Percentiles rank a stretch among this genome's conserved stretches.
phyloP scores from a whole-genome alignment of 2,888 invertebrate species.

The Toxonevra muliebris region DNA sequence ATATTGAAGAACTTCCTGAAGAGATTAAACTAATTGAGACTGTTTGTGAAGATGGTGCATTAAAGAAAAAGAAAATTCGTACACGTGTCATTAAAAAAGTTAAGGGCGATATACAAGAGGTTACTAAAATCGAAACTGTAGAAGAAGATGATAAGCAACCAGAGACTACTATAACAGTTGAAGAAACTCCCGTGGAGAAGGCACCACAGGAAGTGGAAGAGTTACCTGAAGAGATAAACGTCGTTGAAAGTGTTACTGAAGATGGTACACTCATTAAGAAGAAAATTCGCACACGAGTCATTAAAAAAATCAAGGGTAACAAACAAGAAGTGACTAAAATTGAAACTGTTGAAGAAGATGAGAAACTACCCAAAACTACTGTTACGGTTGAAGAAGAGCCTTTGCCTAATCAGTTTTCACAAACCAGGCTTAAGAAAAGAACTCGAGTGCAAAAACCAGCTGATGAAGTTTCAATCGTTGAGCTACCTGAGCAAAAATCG shows the following conservation, averaged over 20 bases:
- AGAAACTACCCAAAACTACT: conserved; percentile 35
- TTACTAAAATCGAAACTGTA: conserved; percentile 36
- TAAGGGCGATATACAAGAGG: conserved; percentile 35
- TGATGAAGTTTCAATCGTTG: conserved; percentile 55
- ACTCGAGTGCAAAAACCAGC: conserved; percentile 51
- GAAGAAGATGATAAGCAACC: conserved; percentile 37
- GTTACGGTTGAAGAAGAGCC: conserved; percentile 36
- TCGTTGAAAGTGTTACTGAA: conserved; percentile 33
- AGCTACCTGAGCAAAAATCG: conserved; percentile 60
- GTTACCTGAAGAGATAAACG: conserved; percentile 33
- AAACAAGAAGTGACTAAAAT: conserved; percentile 40
- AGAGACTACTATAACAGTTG: conserved; percentile 36
- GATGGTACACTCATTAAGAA: conserved; percentile 34
- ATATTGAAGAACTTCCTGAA: conserved; percentile 33
- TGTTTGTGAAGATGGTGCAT: conserved; percentile 33
- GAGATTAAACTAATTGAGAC: conserved; percentile 33
- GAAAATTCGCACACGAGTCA: conserved; percentile 32
- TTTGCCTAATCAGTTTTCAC: conserved; percentile 24
- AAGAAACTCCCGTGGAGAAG: conserved; percentile 29
- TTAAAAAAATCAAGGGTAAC: conserved; percentile 37
- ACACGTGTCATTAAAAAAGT: conserved; percentile 37
- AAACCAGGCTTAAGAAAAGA: conserved; percentile 49
- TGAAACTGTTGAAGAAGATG: conserved; percentile 38
- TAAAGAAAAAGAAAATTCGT: conserved; percentile 32
- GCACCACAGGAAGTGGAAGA: conserved; percentile 25